Base-by-base conservation (phyloP, 2,113 vertebrate genomes). In the Porphyrio hochstetteri region DNA sequence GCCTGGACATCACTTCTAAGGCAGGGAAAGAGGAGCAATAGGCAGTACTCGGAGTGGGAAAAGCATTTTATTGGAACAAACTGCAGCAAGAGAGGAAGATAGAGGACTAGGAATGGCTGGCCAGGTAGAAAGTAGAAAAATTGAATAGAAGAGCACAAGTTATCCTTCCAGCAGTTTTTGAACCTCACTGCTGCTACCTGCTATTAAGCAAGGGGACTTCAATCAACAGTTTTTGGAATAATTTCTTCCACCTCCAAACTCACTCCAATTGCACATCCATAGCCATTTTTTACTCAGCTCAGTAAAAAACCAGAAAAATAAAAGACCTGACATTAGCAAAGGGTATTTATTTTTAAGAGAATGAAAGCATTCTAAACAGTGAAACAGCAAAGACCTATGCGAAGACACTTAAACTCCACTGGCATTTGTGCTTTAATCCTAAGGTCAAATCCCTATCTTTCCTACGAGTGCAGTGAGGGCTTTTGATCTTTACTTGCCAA, bases 1-100 rank as follows among this genome's bases (percentile, higher is more conserved):
- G 76, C 77, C 92, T 75, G 92, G 93, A 95, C 93, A 71, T 56
- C 56, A 31, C 56, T 90, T 78, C 68, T 44, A 50, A 93, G 96
- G 33, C 85, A 88, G 61, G 69, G 69, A 56, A 65, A 69, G 63
- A 91, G 67, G 67, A 94, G 82, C 79, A 95, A 78, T 11, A 94
- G 75, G 60, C 85, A 96, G 46, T 1, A 16, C 67, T 70, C 2
- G 0, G 60, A 84, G n/a, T 4, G 17, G 67, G 63, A 77, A 93
- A 88, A 78, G 85, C 52, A 28, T 80, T 90, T 90, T 61, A 36
- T 50, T 84, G 76, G 80, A 92, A 92, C 86, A 23, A 10, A 33
- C 9, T 71, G 61, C 80, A 84, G 29, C 76, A 64, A 59, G 65
- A 71, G 79, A 81, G 33, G 91, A 90, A 92, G 85, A 75, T 31